These are phyloP conservation scores for Acheta domesticus DNA, from an alignment of 2,888 invertebrate genomes.

Conservation along the genomic window DNA sequence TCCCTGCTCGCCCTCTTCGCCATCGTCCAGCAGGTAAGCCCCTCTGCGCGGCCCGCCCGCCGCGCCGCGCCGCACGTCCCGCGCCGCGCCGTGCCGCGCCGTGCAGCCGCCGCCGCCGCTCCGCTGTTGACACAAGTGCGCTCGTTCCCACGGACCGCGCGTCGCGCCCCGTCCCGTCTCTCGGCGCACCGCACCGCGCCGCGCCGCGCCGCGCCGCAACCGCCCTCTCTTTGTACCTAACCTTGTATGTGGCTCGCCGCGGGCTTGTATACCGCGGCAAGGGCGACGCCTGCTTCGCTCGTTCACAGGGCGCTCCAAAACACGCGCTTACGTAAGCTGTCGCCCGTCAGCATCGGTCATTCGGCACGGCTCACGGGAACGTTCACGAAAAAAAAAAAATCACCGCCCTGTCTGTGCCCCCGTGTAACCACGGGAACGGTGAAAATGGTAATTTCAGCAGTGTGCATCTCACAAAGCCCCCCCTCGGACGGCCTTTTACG, in stretches of 20 bases:
- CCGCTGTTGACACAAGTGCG: neutral
- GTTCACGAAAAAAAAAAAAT: neutral
- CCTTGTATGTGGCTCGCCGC: neutral
- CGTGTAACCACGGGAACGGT: no score
- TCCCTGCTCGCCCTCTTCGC: constrained; percentile 9
- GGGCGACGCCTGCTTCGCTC: neutral
- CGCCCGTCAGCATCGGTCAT: neutral
- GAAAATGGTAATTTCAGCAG: no score
- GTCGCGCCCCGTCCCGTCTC: neutral
- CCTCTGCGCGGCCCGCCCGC: no score
- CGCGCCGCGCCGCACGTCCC: neutral
- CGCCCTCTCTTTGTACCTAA: neutral
- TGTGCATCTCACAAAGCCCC: no score
- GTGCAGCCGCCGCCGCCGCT: neutral
- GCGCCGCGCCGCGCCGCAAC: neutral
- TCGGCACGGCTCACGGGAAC: neutral
- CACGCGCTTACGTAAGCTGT: neutral
- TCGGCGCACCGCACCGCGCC: neutral
- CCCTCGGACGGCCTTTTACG: no score
- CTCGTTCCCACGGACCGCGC: neutral
- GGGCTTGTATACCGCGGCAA: neutral
- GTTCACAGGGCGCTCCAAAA: neutral
- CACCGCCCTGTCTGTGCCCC: neutral
- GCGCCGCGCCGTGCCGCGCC: neutral
- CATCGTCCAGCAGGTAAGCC: neutral